phyloP scores from a whole-genome alignment of 92 coral and sea anemone genomes.

The Pocillopora meandrina region DNA sequence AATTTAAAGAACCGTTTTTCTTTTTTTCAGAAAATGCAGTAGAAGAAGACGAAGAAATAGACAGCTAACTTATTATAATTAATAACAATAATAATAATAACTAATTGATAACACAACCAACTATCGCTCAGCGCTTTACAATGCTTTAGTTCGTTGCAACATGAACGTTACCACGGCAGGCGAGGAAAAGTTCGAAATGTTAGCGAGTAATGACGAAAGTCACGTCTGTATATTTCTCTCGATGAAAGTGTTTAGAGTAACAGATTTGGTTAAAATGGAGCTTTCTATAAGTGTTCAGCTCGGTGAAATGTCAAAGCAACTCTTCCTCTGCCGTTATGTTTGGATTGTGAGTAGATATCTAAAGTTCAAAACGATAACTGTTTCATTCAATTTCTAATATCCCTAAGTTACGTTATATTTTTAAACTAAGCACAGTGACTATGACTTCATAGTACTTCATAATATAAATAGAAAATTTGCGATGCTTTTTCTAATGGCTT shows the following conservation, averaged over 20 bases:
- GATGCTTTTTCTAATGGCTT: neutral
- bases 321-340: too few species aligned
- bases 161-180: too few species aligned
- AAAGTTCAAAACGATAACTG: too few species aligned
- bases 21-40: slow-evolving; percentile 9
- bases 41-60: neutral
- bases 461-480: neutral
- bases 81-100: too few species aligned
- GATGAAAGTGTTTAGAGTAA: neutral
- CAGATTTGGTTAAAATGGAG: neutral
- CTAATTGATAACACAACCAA: too few species aligned
- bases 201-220: neutral
- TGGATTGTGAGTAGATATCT: too few species aligned
- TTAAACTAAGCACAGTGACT: too few species aligned
- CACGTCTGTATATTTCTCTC: neutral
- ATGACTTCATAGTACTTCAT: neutral
- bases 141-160: neutral
- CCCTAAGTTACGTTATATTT: too few species aligned
- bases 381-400: too few species aligned
- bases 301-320: neutral
- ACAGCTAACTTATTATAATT: neutral
- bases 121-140: neutral
- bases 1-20: too few species aligned
- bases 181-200: too few species aligned
- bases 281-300: neutral